Evolutionary conservation across 2,113 vertebrate genomes (phyloP).

Genomic region (Xenopus tropicalis): UCB_Xtro_10.0 CM004446.2:80176501-80177000

Average conservation of each 20-base stretch:
- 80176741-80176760: too few relatives aligned
- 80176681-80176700: slow-evolving; percentile 65
- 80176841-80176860: too few relatives aligned
- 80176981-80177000: slow-evolving; percentile 46
- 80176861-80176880: too few relatives aligned
- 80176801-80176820: too few relatives aligned
- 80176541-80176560: slow-evolving; percentile 38
- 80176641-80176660: slow-evolving; percentile 63
- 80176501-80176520: neutral
- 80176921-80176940: slow-evolving; percentile 68
- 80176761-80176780: too few relatives aligned
- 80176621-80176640: slow-evolving; percentile 58
- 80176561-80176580: slow-evolving; percentile 61
- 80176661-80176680: slow-evolving; percentile 59
- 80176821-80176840: too few relatives aligned
- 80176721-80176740: slow-evolving; percentile 28
- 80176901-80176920: slow-evolving; percentile 24
- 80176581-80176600: slow-evolving; percentile 77
- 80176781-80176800: too few relatives aligned
- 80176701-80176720: slow-evolving; percentile 47
- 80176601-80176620: slow-evolving; percentile 71
- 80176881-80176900: slow-evolving; percentile 45
- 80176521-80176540: neutral
- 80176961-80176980: slow-evolving; percentile 76
- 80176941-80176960: slow-evolving; percentile 70